Conservation (phyloP, 2,888 invertebrate genomes). For the Yponomeuta malinellus region DNA sequence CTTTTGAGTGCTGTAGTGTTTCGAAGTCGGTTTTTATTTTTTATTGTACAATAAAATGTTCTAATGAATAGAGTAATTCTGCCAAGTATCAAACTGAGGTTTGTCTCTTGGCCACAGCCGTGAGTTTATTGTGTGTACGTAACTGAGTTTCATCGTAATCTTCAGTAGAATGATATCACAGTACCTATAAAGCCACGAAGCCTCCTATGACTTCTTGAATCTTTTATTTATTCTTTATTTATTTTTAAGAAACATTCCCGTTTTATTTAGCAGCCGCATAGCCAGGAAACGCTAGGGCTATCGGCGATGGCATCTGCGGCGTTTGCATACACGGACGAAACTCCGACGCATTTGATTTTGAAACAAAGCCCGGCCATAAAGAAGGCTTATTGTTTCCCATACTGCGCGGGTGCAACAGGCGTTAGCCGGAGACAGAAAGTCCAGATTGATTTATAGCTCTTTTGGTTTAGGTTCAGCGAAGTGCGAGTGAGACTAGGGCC, state of each 20-base stretch:
- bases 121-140: no score
- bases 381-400: conserved; percentile 10
- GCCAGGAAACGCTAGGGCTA: background rate
- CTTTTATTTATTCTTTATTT: background rate
- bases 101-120: no score
- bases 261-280: background rate
- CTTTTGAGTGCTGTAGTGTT: no score
- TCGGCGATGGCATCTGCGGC: conserved; percentile 6
- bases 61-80: no score
- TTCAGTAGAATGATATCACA: no score
- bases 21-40: no score
- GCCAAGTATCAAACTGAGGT: no score
- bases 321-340: conserved; percentile 8
- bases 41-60: no score
- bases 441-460: background rate
- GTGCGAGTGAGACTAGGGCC: background rate
- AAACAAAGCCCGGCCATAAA: background rate
- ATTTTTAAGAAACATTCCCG: background rate
- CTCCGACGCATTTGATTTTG: conserved; percentile 3
- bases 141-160: no score
- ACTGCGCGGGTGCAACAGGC: background rate
- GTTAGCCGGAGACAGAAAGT: background rate
- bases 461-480: background rate
- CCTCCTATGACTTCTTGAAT: background rate
- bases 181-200: background rate